Base-by-base conservation (phyloP, 2,113 vertebrate genomes). In the Pyrgilauda ruficollis region DNA sequence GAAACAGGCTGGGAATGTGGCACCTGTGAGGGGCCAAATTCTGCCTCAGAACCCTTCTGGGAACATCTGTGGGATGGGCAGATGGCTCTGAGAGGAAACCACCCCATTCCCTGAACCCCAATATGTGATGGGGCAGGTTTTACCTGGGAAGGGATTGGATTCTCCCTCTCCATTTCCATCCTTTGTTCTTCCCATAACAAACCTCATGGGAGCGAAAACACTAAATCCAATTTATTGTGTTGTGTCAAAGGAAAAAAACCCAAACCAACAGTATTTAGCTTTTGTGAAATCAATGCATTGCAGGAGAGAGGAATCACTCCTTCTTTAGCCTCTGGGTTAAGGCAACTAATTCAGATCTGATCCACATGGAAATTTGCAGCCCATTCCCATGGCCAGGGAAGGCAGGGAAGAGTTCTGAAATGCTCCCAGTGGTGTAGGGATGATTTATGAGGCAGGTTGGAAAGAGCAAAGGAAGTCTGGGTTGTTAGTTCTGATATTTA, bases 401-500 rank as follows among this genome's bases (percentile, higher is more conserved):
- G 10, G 52, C 37, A 85, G 33, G 77, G 67, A 95, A 84, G 90
- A 63, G 90, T 59, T 76, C 88, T 14, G 44, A 67, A 85, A 62
- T 2, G 8, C 91, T 94, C 94, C 67, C 47, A 19, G 2, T 7
- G 26, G 52, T 22, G 64, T 52, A 73, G 1, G 0, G 64, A 41
- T 85, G 77, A 91, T 95, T 92, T 83, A 90, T 84, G 66, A 96
- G 83, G 84, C 82, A 33, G 3, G 12, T 30, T 87, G 75, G 21
- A 94, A 92, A 93, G 87, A 93, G 89, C 75, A 91, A 69, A 94
- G 70, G 84, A 87, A 91, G 23, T 61, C 62, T 64, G 39, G 66
- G 69, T 53, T 89, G 86, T 92, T 94, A 84, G 63, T 66, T 79
- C 78, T 94, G 83, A 87, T 86, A 92, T 96, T 96, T 89, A 96